A percentile compares a stretch with the other conserved stretches of the same genome.
Evolutionary conservation across 2,797 vertebrate species (phyloP).

Genomic region (Takifugu rubripes): DNA sequence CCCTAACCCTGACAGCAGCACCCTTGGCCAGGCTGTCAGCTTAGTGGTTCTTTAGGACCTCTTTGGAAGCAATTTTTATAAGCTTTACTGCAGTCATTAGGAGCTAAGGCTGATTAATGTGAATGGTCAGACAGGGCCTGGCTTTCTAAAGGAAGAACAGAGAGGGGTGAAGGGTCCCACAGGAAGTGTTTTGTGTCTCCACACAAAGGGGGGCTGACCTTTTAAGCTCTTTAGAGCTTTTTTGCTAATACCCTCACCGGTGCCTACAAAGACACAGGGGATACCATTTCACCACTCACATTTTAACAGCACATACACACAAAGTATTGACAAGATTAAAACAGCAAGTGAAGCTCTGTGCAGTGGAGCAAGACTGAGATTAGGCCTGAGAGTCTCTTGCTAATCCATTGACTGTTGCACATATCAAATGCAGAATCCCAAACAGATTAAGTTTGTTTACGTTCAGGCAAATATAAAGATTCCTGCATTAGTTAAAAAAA

Average conservation of each 20-base stretch:
- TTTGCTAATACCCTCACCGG: conserved; percentile 81
- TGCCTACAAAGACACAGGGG: conserved; percentile 77
- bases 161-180: conserved; percentile 82
- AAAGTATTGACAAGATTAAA: conserved; percentile 59
- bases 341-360: conserved; percentile 67
- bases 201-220: conserved; percentile 88
- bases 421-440: conserved; percentile 48
- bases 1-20: conserved; percentile 39
- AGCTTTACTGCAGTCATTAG: conserved; percentile 90
- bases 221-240: conserved; percentile 85
- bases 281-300: conserved; percentile 77
- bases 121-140: conserved; percentile 85
- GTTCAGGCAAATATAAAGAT: too few species aligned
- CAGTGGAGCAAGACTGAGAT: conserved; percentile 67
- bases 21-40: conserved; percentile 53
- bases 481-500: too few species aligned
- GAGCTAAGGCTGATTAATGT: conserved; percentile 91
- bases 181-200: conserved; percentile 90
- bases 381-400: conserved; percentile 47
- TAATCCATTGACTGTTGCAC: conserved; percentile 56
- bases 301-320: conserved; percentile 58
- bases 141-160: conserved; percentile 73
- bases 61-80: conserved; percentile 70
- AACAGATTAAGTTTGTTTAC: conserved; percentile 13
- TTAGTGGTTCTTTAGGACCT: conserved; percentile 76